A percentile compares a stretch with the other conserved stretches of the same genome.
These are phyloP conservation scores for Polyodon spathula DNA, from an alignment of 2,113 vertebrate species.

Conservation along the genomic window DNA sequence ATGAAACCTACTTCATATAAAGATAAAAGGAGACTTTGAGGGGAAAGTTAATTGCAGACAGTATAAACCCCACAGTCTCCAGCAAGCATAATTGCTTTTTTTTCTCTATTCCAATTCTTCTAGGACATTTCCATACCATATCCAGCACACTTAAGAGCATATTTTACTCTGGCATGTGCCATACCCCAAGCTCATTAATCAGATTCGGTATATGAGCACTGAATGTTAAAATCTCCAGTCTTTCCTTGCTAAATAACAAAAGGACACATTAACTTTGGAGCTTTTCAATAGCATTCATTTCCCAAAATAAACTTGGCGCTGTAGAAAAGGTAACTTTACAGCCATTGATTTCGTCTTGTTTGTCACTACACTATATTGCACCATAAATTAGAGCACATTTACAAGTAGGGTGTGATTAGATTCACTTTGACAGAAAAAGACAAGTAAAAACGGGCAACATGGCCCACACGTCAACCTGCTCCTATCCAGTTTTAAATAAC, in stretches of 20 bases:
- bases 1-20: background rate
- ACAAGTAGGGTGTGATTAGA: background rate
- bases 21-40: background rate
- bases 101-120: constrained; percentile 17
- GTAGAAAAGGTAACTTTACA: constrained; percentile 11
- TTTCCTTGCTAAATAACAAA: constrained; percentile 10
- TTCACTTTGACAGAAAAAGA: no score
- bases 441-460: no score
- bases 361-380: background rate
- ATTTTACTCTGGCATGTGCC: constrained; percentile 40
- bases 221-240: constrained; percentile 16
- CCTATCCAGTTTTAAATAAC: no score
- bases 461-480: no score
- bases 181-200: constrained; percentile 51
- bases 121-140: constrained; percentile 3
- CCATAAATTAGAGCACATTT: background rate
- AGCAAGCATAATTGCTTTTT: background rate
- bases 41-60: background rate
- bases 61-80: background rate
- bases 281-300: background rate
- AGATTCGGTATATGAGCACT: constrained; percentile 27
- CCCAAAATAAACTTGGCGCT: constrained; percentile 26
- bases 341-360: constrained; percentile 16
- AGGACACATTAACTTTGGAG: constrained; percentile 34
- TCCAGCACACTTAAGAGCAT: constrained; percentile 18